Conservation (phyloP, 2,797 vertebrate genomes). For the Poeciliopsis gracilis region DNA sequence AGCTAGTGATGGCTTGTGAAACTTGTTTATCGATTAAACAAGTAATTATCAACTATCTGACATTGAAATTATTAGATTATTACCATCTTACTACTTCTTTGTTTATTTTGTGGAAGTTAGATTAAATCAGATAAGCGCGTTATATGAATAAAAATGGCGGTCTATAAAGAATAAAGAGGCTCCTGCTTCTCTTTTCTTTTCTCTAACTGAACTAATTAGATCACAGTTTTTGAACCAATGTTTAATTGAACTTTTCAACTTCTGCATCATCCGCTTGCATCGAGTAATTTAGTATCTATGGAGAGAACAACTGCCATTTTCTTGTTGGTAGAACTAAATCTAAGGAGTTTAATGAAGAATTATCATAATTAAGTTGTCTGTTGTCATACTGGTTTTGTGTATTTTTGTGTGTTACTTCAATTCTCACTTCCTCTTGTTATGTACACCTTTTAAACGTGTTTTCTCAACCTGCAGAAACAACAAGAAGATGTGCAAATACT, state of each 20-base stretch:
- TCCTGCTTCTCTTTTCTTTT: neutral
- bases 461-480: neutral
- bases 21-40: neutral
- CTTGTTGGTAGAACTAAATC: neutral
- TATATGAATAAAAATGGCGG: neutral
- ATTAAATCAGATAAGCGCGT: neutral
- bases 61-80: neutral
- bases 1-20: neutral
- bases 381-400: neutral
- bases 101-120: neutral
- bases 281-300: neutral
- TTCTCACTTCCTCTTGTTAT: neutral
- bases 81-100: neutral
- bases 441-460: neutral
- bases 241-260: neutral
- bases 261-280: neutral
- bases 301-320: neutral
- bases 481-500: conserved; percentile 1
- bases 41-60: neutral
- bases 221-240: neutral
- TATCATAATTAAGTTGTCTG: neutral
- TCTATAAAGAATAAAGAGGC: neutral
- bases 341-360: neutral
- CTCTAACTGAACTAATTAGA: neutral
- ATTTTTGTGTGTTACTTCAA: neutral